phyloP scores from a whole-genome alignment of 2,797 vertebrate species.

The Siniperca obscura region DNA sequence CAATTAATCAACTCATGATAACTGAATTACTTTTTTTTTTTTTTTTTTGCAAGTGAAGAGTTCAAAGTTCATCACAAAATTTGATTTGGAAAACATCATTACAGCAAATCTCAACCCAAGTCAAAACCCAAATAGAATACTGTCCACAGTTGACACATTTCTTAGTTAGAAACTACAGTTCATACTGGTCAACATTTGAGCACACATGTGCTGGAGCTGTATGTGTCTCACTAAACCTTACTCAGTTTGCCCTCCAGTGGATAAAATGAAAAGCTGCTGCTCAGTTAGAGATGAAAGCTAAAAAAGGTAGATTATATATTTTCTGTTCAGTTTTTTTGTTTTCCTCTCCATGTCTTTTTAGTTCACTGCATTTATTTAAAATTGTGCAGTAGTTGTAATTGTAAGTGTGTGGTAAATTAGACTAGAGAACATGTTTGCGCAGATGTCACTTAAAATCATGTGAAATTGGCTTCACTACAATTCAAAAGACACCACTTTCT shows the following conservation, averaged over 20 bases:
- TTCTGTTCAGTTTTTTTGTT: background rate
- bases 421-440: background rate
- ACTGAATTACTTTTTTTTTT: background rate
- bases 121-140: background rate
- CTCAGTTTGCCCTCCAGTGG: constrained; percentile 41
- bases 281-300: background rate
- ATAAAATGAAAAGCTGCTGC: constrained; percentile 6
- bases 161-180: background rate
- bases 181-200: background rate
- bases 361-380: background rate
- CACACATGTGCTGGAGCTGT: background rate
- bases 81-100: background rate
- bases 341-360: background rate
- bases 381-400: background rate
- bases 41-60: background rate
- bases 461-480: background rate
- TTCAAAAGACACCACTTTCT: background rate
- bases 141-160: background rate
- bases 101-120: background rate
- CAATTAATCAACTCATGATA: background rate
- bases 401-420: background rate
- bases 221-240: background rate
- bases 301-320: background rate
- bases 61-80: background rate
- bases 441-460: background rate